These are phyloP conservation scores for Spizella passerina DNA, from an alignment of 2,797 vertebrate species.

Conservation along the genomic window DNA sequence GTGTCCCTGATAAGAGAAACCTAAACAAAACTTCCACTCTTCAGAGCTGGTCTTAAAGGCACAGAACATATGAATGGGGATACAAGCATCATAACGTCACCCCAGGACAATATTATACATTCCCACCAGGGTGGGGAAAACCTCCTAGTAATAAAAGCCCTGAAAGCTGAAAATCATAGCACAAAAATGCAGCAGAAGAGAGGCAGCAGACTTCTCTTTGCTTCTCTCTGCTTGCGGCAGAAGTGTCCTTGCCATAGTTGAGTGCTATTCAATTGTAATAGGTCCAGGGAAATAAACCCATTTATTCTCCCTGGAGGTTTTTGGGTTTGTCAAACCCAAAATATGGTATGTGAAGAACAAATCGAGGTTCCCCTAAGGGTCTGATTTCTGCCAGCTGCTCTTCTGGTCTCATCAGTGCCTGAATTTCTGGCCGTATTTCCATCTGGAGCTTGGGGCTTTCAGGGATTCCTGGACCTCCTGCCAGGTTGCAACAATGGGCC, in stretches of 20 bases:
- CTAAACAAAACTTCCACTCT: too few relatives aligned
- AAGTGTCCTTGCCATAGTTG: not conserved
- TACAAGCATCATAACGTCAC: too few relatives aligned
- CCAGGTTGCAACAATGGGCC: not conserved
- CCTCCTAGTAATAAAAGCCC: not conserved
- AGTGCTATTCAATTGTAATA: not conserved
- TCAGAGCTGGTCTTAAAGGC: too few relatives aligned
- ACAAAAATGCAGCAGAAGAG: not conserved
- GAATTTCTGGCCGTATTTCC: not conserved
- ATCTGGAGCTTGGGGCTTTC: not conserved
- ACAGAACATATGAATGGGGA: too few relatives aligned
- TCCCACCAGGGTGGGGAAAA: not conserved
- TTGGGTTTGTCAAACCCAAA: not conserved
- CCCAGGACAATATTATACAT: not conserved
- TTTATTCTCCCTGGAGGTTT: not conserved
- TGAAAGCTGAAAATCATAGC: not conserved
- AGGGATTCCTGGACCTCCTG: not conserved
- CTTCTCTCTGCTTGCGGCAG: not conserved
- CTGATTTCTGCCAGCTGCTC: not conserved
- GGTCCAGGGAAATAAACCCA: not conserved
- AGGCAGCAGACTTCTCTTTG: not conserved
- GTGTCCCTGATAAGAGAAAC: too few relatives aligned
- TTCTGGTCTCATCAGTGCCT: not conserved
- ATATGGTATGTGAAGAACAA: not conserved
- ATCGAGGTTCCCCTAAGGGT: rapidly evolving